Percentiles rank a stretch among this genome's conserved stretches.
phyloP scores from a whole-genome alignment of 64 coral and sea anemone genomes.

The Montipora capricornis region DNA sequence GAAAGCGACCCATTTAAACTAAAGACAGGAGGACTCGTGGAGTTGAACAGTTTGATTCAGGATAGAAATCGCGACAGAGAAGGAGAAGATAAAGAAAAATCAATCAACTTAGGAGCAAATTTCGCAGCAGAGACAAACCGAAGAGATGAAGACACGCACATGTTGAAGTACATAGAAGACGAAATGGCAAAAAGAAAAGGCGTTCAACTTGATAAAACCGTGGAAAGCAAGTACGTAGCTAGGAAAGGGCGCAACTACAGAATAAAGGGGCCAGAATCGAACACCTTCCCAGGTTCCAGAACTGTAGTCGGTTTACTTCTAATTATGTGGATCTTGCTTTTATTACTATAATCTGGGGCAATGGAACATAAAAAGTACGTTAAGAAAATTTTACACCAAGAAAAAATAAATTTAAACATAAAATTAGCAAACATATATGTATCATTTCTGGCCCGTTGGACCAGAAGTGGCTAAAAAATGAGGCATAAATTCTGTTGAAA shows the following conservation, averaged over 20 bases:
- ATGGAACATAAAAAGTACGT: too few relatives aligned
- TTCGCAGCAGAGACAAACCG: constrained; percentile 97
- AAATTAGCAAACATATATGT: too few relatives aligned
- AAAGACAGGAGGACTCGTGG: constrained; percentile 93
- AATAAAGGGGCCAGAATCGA: too few relatives aligned
- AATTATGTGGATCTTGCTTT: too few relatives aligned
- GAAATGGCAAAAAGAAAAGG: constrained; percentile 93
- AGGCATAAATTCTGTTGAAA: too few relatives aligned
- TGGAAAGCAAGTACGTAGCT: constrained; percentile 18
- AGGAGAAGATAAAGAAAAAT: constrained; percentile 93
- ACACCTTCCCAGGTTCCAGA: too few relatives aligned
- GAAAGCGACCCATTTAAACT: constrained; percentile 95
- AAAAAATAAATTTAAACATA: too few relatives aligned
- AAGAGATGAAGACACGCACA: constrained; percentile 97
- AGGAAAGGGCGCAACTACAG: background rate
- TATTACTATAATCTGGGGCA: too few relatives aligned
- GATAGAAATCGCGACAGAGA: constrained; percentile 96
- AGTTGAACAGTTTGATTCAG: constrained; percentile 94
- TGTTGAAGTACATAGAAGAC: constrained; percentile 99
- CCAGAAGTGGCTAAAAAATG: too few relatives aligned
- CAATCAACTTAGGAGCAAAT: constrained; percentile 88
- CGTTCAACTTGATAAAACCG: constrained; percentile 31
- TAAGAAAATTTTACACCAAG: too few relatives aligned
- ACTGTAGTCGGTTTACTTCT: too few relatives aligned
- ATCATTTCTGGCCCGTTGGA: too few relatives aligned